Base-by-base conservation (phyloP, 2,113 vertebrate genomes). In the cat (Felis catus) region DNA sequence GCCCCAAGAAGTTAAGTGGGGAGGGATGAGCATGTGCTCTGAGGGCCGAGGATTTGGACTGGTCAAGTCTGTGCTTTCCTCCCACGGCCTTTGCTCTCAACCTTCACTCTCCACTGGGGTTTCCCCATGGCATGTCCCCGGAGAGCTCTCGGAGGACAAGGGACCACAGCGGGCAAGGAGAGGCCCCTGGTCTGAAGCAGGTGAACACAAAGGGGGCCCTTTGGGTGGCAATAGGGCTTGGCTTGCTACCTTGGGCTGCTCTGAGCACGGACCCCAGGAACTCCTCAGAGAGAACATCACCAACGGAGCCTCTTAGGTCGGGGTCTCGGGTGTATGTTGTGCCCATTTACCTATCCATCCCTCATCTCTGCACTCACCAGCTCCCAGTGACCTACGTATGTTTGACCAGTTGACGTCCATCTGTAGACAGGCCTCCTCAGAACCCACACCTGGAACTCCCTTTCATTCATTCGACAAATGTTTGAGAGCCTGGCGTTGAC, bases 21-120 rank as follows among this genome's bases (percentile, higher is more conserved):
- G 1, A 1, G 5, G 7, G 39, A 18, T 15, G 27, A 33, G 3
- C 11, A 0, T 0, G 0, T 14, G 31, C 3, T 3, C n/a, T 27
- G 51, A 15, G 0, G 39, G 21, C 41, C 23, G 2, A 21, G 73
- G 13, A 29, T 39, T n/a, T 31, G 15, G 33, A 4, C 11, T 8
- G 27, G 14, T 25, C 21, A 51, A 13, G 12, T 61, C 29, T 21
- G 12, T 5, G 39, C 36, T 58, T 27, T 74, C 13, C 23, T 88
- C 23, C 66, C 33, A 1, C 4, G 7, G 16, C 48, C 12, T 33
- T 81, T 65, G 18, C 16, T 53, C 48, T 71, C 74, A 6, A 23
- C 48, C 55, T n/a, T 65, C 39, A 65, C 18, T 12, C 1, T 84
- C 45, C 27, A 86, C n/a, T 39, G 33, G 53, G 39, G 25, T 63